Conservation (phyloP, 2,888 invertebrate species). For the Pammene fasciana region DNA sequence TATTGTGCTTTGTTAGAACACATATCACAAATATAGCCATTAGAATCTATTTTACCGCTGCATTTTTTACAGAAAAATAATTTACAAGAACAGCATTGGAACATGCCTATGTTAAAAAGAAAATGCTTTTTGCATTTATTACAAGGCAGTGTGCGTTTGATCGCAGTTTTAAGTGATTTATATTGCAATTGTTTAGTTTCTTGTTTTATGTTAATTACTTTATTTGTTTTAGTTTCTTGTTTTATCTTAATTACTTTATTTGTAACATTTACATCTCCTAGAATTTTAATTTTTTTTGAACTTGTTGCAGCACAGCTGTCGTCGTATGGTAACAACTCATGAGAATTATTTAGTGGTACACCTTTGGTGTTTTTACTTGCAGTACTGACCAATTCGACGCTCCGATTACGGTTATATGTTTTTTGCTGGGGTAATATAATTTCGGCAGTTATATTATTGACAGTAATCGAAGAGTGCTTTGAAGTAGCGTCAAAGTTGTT, state of each 20-base stretch:
- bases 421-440: conserved; percentile 19
- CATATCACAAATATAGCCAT: background rate
- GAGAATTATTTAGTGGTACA: conserved; percentile 8
- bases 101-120: background rate
- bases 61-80: conserved; percentile 1
- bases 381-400: conserved; percentile 8
- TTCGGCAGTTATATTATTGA: conserved; percentile 12
- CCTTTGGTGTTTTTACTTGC: conserved; percentile 8
- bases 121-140: background rate
- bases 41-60: background rate
- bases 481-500: background rate
- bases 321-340: conserved; percentile 2
- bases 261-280: conserved; percentile 4
- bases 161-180: conserved; percentile 4
- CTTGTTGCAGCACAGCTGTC: conserved; percentile 4
- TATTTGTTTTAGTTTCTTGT: conserved; percentile 4
- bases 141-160: conserved; percentile 3
- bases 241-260: conserved; percentile 1
- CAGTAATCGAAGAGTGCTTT: conserved; percentile 15
- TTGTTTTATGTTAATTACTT: background rate
- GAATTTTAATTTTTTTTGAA: conserved; percentile 1
- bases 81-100: conserved; percentile 1
- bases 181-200: conserved; percentile 4
- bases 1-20: conserved; percentile 9
- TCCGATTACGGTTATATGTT: conserved; percentile 4